phyloP scores from a whole-genome alignment of 1,140 invertebrate genomes.

The Geopemphigus sp. region DNA sequence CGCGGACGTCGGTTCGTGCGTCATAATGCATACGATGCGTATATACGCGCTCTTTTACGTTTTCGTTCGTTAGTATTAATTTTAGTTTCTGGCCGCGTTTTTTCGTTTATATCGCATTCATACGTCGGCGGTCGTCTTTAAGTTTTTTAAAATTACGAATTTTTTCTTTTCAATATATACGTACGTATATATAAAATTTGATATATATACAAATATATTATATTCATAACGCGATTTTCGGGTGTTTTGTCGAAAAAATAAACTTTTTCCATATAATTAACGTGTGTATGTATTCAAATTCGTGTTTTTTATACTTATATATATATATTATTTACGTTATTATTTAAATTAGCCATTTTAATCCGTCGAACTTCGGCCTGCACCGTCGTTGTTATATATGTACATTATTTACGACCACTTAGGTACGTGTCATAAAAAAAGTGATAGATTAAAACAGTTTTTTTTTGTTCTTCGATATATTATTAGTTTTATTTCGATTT shows the following conservation, averaged over 20 bases:
- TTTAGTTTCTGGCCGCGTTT: too few relatives aligned
- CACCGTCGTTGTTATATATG: background rate
- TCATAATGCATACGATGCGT: background rate
- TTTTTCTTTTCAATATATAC: too few relatives aligned
- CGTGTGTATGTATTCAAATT: background rate
- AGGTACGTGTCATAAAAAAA: constrained; percentile 32
- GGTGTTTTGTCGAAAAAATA: background rate
- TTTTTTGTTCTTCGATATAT: constrained; percentile 9
- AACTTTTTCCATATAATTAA: too few relatives aligned
- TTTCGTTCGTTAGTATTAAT: constrained; percentile 1
- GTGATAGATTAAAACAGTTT: background rate
- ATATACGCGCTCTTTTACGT: background rate
- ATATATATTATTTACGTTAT: too few relatives aligned
- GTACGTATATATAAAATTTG: too few relatives aligned
- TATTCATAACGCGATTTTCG: background rate
- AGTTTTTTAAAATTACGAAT: too few relatives aligned
- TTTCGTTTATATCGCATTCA: background rate
- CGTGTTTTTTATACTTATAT: too few relatives aligned
- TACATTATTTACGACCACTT: constrained; percentile 24
- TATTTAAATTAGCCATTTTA: background rate
- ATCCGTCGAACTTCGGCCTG: background rate
- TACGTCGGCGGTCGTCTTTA: background rate
- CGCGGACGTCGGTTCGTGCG: background rate
- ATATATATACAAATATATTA: too few relatives aligned
- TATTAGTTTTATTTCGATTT: constrained; percentile 25